phyloP scores from a whole-genome alignment of 2,888 invertebrate species.

The Caprella mutica region DNA sequence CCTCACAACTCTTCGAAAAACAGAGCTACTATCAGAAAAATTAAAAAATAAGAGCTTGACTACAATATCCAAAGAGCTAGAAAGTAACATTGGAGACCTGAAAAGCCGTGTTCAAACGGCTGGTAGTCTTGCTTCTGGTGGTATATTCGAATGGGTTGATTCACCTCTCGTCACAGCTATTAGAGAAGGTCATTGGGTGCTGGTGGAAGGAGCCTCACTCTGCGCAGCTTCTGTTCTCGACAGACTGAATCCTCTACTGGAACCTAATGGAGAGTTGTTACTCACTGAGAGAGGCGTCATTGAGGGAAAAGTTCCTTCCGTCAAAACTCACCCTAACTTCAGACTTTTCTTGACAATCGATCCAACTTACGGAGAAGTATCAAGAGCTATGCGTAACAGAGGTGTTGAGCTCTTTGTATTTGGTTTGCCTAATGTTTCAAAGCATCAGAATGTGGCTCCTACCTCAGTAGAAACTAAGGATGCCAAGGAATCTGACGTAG shows the following conservation, averaged over 20 bases:
- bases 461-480: background rate
- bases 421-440: too few relatives aligned
- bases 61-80: background rate
- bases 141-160: conserved; percentile 87
- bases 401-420: conserved; percentile 81
- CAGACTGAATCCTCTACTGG: conserved; percentile 85
- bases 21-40: too few relatives aligned
- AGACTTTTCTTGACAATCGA: conserved; percentile 90
- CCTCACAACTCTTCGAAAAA: background rate
- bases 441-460: background rate
- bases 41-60: too few relatives aligned
- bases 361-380: conserved; percentile 88
- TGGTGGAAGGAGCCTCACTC: conserved; percentile 85
- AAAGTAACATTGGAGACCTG: conserved; percentile 28
- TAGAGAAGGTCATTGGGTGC: conserved; percentile 67
- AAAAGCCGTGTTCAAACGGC: conserved; percentile 35
- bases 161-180: conserved; percentile 74
- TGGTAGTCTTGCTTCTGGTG: conserved; percentile 41
- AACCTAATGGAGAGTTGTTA: conserved; percentile 76
- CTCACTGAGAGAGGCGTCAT: conserved; percentile 82
- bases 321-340: conserved; percentile 79
- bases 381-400: conserved; percentile 95
- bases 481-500: conserved; percentile 12
- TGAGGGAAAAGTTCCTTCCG: conserved; percentile 56
- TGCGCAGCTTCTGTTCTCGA: conserved; percentile 95